Conservation (phyloP, 2,888 invertebrate species). For the Thecophora atra region DNA sequence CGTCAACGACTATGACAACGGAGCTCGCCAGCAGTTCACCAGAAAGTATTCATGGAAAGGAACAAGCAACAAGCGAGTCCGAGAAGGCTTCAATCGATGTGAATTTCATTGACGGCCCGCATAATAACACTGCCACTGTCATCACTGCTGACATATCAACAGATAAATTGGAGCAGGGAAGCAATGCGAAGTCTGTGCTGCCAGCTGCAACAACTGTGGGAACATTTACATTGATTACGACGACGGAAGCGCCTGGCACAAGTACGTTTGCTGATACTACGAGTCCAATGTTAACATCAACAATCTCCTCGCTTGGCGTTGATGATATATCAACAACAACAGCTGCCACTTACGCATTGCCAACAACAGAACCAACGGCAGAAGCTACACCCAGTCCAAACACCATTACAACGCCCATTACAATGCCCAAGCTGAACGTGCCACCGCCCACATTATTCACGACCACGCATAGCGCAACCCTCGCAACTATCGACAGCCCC, state of each 20-base stretch:
- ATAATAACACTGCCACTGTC: constrained; percentile 38
- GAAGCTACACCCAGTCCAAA: constrained; percentile 34
- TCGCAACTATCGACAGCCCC: constrained; percentile 42
- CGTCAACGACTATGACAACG: constrained; percentile 18
- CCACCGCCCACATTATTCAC: constrained; percentile 22
- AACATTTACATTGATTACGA: constrained; percentile 44
- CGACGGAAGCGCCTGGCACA: constrained; percentile 50
- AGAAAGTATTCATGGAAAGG: constrained; percentile 3
- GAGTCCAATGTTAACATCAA: constrained; percentile 40
- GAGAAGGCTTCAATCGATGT: constrained; percentile 55
- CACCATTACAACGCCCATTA: constrained; percentile 40
- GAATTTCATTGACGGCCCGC: constrained; percentile 55
- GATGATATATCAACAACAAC: constrained; percentile 21
- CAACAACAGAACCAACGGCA: constrained; percentile 39
- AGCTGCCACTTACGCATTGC: constrained; percentile 19
- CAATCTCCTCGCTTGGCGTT: neutral
- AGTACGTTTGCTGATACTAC: constrained; percentile 53
- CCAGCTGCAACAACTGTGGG: constrained; percentile 46
- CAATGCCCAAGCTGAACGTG: too few relatives aligned
- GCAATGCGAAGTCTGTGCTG: constrained; percentile 40
- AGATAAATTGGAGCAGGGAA: constrained; percentile 33
- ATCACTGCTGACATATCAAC: constrained; percentile 24
- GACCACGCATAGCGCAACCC: constrained; percentile 28
- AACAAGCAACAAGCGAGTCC: constrained; percentile 46
- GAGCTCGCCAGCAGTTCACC: neutral